Conservation (phyloP, 1,140 invertebrate genomes). For the Sarcophaga bullata region DNA sequence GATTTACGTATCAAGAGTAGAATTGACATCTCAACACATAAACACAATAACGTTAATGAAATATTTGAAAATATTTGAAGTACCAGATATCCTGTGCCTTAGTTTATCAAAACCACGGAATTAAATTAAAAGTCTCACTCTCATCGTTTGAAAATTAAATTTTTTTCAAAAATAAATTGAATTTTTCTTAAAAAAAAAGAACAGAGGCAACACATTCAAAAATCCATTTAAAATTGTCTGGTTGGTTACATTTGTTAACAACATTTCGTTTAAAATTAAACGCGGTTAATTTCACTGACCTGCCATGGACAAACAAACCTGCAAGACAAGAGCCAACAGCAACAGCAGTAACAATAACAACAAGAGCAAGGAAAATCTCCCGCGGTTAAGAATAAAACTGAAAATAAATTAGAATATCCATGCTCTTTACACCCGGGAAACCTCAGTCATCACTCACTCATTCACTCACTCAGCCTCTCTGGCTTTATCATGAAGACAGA, state of each 20-base stretch:
- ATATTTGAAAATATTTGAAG: background rate
- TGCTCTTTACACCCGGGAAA: background rate
- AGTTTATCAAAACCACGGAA: background rate
- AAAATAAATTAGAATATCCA: background rate
- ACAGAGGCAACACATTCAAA: background rate
- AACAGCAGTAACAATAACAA: background rate
- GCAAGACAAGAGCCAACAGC: background rate
- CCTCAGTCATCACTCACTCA: no score
- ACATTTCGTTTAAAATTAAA: background rate
- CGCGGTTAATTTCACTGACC: conserved; percentile 5
- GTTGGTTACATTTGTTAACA: background rate
- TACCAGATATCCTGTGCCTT: background rate
- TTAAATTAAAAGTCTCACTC: no score
- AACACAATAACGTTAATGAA: background rate
- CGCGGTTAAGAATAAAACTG: background rate
- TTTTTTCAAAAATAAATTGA: no score
- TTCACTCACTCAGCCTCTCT: background rate
- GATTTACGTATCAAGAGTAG: no score
- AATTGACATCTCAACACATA: no score
- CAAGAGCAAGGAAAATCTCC: background rate
- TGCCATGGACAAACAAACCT: background rate
- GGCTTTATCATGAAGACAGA: background rate
- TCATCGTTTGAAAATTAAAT: no score
- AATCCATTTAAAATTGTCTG: background rate
- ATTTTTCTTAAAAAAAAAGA: background rate